Evolutionary conservation across 2,113 vertebrate genomes (phyloP), one percentile per base, ranked within the genome.

Genomic region (Salvelinus sp.): DNA sequence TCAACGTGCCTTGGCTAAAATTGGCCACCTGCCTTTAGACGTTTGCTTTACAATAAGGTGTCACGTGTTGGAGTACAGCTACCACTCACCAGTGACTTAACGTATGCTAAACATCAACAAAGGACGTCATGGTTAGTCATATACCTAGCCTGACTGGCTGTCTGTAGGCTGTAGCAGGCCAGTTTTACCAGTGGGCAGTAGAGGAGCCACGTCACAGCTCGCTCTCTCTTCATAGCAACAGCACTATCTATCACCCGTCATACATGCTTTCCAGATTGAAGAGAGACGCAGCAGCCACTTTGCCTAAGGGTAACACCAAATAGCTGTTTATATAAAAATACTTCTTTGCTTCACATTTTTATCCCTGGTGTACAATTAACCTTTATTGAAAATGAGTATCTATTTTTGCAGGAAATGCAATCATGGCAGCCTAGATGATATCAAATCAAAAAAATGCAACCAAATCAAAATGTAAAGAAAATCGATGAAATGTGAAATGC

Each of bases 121-220:
- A 86, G 78, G 75, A 82, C 28, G 65, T 27, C 10, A 23, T 13
- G 63, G 68, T 80, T 72, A 70, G 57, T 44, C 68, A 76, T 65
- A 48, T 58, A 81, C 66, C 48, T 83, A 65, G 77, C 58, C 23
- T 18, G 10, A 2, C 10, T 38, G 33, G 33, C 10, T 50, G 16
- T 54, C 50, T 54, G 50, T 54, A 54, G 50, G 16, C 50, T 72
- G 69, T 30, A 54, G 76, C 33, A 64, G 76, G 79, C 74, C 87
- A 83, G 83, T 83, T 83, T 81, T 44, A 44, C 9, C 86, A 75
- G 87, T 89, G 88, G 88, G 83, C 82, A 90, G 86, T 80, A 70
- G 16, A 58, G 63, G 69, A 88, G 87, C 89, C 90, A 89, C 90
- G 89, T 92, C 91, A 91, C 86, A 83, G 74, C 76, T 89, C 86